phyloP scores from a whole-genome alignment of 2,113 vertebrate genomes.

The Daubentonia madagascariensis region DNA sequence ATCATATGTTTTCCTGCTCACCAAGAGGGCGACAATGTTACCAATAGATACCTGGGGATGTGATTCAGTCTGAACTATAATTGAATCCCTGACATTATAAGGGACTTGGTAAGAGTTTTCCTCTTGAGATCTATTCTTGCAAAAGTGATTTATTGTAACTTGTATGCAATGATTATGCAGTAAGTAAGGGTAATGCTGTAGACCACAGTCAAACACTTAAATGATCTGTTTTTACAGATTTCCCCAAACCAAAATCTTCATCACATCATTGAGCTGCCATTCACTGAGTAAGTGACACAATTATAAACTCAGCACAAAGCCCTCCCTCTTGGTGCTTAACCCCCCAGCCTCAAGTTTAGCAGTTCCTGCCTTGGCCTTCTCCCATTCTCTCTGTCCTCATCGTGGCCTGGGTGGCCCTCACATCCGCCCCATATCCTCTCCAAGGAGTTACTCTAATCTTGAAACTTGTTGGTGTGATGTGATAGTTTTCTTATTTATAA shows the following conservation, averaged over 20 bases:
- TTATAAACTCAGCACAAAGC: no score
- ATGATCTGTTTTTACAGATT: neutral
- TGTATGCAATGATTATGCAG: no score
- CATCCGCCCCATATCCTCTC: neutral
- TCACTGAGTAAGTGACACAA: neutral
- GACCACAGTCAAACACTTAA: neutral
- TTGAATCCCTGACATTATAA: neutral
- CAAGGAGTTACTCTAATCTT: neutral
- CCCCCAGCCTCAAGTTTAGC: neutral
- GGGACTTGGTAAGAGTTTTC: neutral
- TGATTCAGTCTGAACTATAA: neutral
- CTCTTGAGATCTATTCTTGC: neutral
- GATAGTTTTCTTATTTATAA: neutral
- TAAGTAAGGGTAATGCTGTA: neutral
- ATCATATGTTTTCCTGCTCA: neutral
- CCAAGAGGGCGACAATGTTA: accelerated
- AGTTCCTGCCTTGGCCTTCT: neutral
- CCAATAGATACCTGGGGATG: neutral
- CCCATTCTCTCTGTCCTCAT: neutral
- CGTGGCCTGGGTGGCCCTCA: neutral
- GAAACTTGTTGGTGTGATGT: neutral
- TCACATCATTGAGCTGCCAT: neutral
- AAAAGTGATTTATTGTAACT: neutral
- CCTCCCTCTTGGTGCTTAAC: neutral
- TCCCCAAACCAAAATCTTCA: neutral